Conservation (phyloP, 2,888 invertebrate genomes). For the Cybosia mesomella region DNA sequence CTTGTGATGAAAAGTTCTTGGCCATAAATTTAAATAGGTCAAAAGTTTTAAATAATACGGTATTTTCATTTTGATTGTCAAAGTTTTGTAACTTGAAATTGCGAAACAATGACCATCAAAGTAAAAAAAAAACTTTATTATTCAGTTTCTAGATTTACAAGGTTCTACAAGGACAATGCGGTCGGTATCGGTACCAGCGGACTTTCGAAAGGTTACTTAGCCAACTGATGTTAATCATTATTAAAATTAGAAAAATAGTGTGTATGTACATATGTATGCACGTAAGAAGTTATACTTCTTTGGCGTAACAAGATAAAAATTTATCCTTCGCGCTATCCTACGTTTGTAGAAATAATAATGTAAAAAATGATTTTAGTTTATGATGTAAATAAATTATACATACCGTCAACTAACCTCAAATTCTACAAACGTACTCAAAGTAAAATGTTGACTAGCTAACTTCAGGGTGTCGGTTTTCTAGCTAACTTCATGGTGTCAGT, state of each 20-base stretch:
- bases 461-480: no score
- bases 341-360: no score
- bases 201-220: background rate
- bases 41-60: background rate
- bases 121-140: background rate
- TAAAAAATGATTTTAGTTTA: no score
- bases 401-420: no score
- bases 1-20: background rate
- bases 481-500: no score
- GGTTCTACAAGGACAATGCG: background rate
- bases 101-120: background rate
- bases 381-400: no score
- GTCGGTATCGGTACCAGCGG: background rate
- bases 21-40: background rate
- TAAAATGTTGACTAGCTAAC: no score
- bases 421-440: no score
- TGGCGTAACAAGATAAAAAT: no score
- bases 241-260: background rate
- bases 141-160: background rate
- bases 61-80: background rate
- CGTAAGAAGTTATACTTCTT: no score
- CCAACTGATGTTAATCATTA: background rate
- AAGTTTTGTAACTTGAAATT: background rate
- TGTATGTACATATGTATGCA: no score
- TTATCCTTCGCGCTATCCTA: no score